These are phyloP conservation scores for Venustaconcha ellipsiformis DNA, from an alignment of 1,140 invertebrate genomes.

Conservation along the genomic window DNA sequence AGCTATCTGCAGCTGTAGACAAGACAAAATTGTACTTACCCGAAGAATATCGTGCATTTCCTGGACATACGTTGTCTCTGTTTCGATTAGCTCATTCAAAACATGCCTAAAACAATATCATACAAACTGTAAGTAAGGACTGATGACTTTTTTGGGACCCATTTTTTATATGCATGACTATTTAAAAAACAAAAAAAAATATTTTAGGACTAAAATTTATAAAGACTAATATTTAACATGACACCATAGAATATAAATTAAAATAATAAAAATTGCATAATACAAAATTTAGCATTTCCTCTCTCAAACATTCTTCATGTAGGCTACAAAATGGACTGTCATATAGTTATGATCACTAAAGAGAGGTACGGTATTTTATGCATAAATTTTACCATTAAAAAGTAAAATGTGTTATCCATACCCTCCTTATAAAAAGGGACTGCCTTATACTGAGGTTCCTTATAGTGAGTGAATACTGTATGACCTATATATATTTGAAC, in stretches of 20 bases:
- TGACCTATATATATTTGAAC: too few relatives aligned
- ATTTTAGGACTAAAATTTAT: background rate
- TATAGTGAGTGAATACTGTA: too few relatives aligned
- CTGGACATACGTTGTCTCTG: conserved; percentile 96
- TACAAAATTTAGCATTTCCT: too few relatives aligned
- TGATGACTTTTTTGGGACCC: background rate
- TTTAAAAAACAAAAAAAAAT: background rate
- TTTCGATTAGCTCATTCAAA: conserved; percentile 96
- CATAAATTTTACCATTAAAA: too few relatives aligned
- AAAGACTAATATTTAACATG: background rate
- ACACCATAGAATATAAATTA: background rate
- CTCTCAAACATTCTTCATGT: too few relatives aligned
- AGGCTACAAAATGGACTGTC: too few relatives aligned
- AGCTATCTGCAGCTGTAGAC: background rate
- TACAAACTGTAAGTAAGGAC: too few relatives aligned
- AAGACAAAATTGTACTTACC: conserved; percentile 71
- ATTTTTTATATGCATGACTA: background rate
- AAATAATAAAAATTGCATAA: background rate
- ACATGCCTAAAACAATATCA: conserved; percentile 77
- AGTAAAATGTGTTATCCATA: too few relatives aligned
- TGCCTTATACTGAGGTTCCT: too few relatives aligned
- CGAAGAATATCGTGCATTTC: conserved; percentile 93
- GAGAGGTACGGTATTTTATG: too few relatives aligned
- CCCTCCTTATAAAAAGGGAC: too few relatives aligned
- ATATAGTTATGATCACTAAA: too few relatives aligned